Conservation (phyloP, 2,888 invertebrate genomes). For the Kryphioiulus occultus region DNA sequence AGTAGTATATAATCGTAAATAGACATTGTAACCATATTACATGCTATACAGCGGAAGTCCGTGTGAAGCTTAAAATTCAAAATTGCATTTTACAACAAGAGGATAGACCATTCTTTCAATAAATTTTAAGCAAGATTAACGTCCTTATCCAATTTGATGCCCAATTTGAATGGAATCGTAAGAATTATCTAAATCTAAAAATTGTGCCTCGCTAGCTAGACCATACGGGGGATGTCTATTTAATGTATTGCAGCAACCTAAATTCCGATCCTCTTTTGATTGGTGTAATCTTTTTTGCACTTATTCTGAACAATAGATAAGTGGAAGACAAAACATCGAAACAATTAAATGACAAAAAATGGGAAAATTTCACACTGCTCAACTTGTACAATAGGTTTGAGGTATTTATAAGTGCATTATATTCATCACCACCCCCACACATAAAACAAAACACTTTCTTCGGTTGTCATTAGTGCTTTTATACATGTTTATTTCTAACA, state of each 20-base stretch:
- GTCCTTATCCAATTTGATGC: too few species aligned
- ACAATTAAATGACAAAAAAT: constrained; percentile 13
- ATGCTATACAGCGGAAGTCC: too few species aligned
- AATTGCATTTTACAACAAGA: too few species aligned
- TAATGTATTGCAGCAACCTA: background rate
- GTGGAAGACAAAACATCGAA: background rate
- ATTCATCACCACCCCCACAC: background rate
- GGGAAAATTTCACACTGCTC: background rate
- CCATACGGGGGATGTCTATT: background rate
- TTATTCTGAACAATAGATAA: background rate
- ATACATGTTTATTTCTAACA: background rate
- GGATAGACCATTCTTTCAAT: too few species aligned
- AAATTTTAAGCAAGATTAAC: too few species aligned
- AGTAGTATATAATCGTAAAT: too few species aligned
- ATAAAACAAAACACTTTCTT: background rate
- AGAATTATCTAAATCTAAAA: background rate
- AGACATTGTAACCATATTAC: too few species aligned
- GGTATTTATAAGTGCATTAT: background rate
- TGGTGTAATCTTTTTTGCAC: background rate
- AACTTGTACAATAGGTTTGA: background rate
- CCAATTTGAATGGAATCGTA: background rate
- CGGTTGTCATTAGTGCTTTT: background rate
- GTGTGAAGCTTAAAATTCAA: too few species aligned
- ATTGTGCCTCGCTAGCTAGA: background rate
- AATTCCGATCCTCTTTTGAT: background rate